Base-by-base conservation (phyloP, 1,140 invertebrate species). In the Halictus rubicundus region DNA sequence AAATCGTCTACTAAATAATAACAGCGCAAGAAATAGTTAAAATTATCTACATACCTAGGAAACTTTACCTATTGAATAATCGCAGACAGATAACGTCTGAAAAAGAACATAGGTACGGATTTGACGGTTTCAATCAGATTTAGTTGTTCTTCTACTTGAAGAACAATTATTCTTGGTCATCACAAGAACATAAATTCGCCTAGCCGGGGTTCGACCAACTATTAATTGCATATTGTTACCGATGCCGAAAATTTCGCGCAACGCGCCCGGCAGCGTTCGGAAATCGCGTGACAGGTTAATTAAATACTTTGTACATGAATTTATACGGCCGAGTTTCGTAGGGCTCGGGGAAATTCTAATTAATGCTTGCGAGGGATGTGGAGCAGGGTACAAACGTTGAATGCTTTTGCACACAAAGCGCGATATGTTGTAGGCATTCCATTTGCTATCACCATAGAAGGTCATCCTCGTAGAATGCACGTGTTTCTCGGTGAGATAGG, bases 291-390 rank as follows among this genome's bases (percentile, higher is more conserved):
- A 81, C 84, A 81, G 79, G 73, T 85, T 85, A 85, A 85, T 85
- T 85, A 85, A 85, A 85, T 85, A 78, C 84, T 85, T 85, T 81
- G 82, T 80, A 71, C 78, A 69, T 57, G 75, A 68, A 84, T 85
- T 75, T 63, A 71, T 66, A 73, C 64, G 72, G 65, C 19, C 59
- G 59, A 81, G 66, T 85, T 85, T 81, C 79, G 66, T 77, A 69
- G 73, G 49, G 71, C 19, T 19, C 64, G 10, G 49, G 66, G 78
- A 85, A 77, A 85, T 78, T 78, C 83, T 85, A 85, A 85, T 85
- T 85, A 85, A 83, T 81, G 60, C 75, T 64, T 54, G 77, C 59
- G 59, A 37, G 39, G 49, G 37, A 74, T 72, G 37, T 57, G 78
- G 70, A 75, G 65, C 70, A 57, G 70, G 57, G 61, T 64, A 64